Conservation (phyloP, 2,113 vertebrate genomes). For the Onychostoma macrolepis region DNA sequence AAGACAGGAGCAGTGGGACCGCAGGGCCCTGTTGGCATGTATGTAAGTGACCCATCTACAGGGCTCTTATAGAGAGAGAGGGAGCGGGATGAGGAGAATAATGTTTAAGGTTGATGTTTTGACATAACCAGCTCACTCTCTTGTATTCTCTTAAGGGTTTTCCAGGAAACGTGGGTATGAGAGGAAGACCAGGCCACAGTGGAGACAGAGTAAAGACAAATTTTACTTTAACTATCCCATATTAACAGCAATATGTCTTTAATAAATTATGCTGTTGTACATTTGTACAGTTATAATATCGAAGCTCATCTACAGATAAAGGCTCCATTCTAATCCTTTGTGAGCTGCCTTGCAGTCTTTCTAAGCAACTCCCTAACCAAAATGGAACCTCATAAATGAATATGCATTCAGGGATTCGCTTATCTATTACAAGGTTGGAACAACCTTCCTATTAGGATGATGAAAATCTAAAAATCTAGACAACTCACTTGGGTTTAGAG, state of each 20-base stretch:
- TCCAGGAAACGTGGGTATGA: conserved; percentile 77
- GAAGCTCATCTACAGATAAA: neutral
- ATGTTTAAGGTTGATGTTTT: neutral
- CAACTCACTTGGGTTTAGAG: neutral
- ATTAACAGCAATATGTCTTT: neutral
- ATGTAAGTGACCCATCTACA: conserved; percentile 81
- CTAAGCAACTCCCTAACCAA: neutral
- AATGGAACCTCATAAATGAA: neutral
- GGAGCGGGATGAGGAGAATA: neutral
- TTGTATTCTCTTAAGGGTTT: conserved; percentile 74
- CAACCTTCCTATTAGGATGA: neutral
- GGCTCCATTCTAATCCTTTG: neutral
- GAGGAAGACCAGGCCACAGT: conserved; percentile 73
- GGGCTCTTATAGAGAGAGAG: neutral
- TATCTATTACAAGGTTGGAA: neutral
- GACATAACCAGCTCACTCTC: neutral
- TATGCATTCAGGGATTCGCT: neutral
- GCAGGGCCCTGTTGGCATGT: conserved; percentile 85
- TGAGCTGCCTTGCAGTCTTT: neutral
- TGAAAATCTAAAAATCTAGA: neutral
- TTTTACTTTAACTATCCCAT: neutral
- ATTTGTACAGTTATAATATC: neutral
- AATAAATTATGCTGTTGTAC: neutral
- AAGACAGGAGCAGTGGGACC: conserved; percentile 81
- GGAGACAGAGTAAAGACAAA: conserved; percentile 78